Conservation (phyloP, 2,888 invertebrate genomes). For the Cryptus viduatorius region DNA sequence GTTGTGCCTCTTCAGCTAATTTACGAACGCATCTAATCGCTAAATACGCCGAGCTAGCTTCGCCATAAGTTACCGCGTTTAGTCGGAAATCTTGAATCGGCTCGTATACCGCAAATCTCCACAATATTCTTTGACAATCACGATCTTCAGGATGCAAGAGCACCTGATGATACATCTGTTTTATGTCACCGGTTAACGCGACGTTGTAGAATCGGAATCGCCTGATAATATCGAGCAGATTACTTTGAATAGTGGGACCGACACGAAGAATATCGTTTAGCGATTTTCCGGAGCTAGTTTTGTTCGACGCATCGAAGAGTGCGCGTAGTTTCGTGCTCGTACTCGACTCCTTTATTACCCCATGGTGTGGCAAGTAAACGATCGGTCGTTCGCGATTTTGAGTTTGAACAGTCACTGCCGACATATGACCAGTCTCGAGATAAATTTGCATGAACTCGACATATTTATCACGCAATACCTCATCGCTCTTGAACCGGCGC, state of each 20-base stretch:
- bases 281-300: conserved; percentile 64
- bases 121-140: conserved; percentile 74
- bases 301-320: conserved; percentile 44
- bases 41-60: conserved; percentile 68
- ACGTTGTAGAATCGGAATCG: conserved; percentile 73
- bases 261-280: conserved; percentile 74
- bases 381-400: conserved; percentile 14
- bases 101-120: conserved; percentile 64
- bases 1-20: conserved; percentile 62
- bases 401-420: conserved; percentile 14
- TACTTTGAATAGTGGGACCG: conserved; percentile 75
- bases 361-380: conserved; percentile 38
- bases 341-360: background rate
- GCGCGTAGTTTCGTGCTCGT: conserved; percentile 33
- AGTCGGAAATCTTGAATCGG: conserved; percentile 66
- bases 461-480: too few species aligned
- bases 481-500: too few species aligned
- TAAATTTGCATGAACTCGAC: conserved; percentile 67
- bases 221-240: conserved; percentile 72
- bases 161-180: conserved; percentile 77
- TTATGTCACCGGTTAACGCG: conserved; percentile 75
- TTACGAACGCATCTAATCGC: conserved; percentile 69
- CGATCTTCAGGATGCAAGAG: conserved; percentile 68
- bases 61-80: conserved; percentile 72
- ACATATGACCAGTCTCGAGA: conserved; percentile 69